These are phyloP conservation scores for Mesorhabditis sp. DNA, from an alignment of 2,888 invertebrate genomes.

Conservation along the genomic window DNA sequence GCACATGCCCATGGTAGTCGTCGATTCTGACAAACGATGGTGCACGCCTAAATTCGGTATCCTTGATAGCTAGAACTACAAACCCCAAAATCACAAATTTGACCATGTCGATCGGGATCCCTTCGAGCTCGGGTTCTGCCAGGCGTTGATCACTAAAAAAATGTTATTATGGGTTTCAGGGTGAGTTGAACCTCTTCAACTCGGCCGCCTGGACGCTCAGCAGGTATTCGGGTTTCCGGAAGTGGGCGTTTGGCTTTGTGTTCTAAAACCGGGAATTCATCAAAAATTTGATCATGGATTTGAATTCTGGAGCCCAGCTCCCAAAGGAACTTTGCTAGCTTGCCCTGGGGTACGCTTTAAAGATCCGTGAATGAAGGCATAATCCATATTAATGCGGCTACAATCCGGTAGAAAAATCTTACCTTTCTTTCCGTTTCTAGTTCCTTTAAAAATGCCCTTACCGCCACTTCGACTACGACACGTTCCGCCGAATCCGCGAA, in stretches of 20 bases:
- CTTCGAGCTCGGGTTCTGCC: not conserved
- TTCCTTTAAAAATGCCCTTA: not conserved
- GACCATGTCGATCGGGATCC: not conserved
- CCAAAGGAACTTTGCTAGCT: no score
- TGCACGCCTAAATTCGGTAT: not conserved
- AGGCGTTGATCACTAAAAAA: not conserved
- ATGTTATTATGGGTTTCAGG: not conserved
- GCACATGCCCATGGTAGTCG: slow-evolving; percentile 1
- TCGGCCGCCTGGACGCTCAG: not conserved
- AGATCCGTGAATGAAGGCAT: no score
- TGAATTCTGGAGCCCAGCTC: no score
- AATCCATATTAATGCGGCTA: no score
- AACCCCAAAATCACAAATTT: not conserved
- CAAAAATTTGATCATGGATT: no score
- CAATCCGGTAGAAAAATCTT: no score
- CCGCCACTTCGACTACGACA: not conserved
- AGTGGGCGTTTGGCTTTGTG: not conserved
- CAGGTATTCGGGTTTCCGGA: not conserved
- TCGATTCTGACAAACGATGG: not conserved
- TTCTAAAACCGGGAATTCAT: not conserved
- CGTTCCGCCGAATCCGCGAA: not conserved
- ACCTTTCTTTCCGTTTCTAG: no score
- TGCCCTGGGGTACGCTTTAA: no score
- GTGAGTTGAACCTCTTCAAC: not conserved
- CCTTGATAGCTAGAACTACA: not conserved